A percentile compares a stretch with the other conserved stretches of the same genome.
phyloP scores from a whole-genome alignment of 2,113 vertebrate species.

The Mohoua ochrocephala region DNA sequence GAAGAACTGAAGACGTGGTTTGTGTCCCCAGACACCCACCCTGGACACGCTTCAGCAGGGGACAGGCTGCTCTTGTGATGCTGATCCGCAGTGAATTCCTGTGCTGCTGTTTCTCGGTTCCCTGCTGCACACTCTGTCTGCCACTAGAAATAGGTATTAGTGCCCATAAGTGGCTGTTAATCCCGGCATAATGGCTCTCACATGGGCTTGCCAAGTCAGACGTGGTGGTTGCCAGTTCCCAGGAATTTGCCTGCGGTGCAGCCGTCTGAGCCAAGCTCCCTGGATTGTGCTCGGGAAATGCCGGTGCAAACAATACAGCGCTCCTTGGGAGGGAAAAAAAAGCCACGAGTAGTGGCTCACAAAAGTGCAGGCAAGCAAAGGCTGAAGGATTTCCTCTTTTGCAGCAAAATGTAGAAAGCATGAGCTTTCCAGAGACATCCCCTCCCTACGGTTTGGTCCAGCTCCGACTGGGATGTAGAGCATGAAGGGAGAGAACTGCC shows the following conservation, averaged over 20 bases:
- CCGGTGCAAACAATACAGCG: neutral
- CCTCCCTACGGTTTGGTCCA: neutral
- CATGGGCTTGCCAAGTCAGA: neutral
- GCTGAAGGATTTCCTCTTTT: neutral
- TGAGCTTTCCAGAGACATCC: neutral
- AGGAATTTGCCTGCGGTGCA: neutral
- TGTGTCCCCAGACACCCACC: neutral
- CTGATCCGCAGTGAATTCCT: neutral
- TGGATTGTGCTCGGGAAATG: neutral
- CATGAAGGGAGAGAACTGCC: neutral
- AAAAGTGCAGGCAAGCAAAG: neutral
- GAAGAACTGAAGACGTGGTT: neutral
- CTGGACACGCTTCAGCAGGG: neutral
- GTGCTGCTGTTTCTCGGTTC: neutral
- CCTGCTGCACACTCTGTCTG: neutral
- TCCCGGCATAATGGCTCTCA: neutral
- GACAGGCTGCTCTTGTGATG: neutral
- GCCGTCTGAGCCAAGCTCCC: neutral
- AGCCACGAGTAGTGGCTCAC: neutral
- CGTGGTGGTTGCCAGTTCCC: neutral
- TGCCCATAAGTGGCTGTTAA: constrained; percentile 16
- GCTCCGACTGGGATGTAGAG: neutral
- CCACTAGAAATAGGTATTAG: constrained; percentile 11
- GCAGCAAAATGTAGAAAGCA: neutral
- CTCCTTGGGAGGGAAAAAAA: neutral